Conservation (phyloP, 1,140 invertebrate species). For the Fopius arisanus region DNA sequence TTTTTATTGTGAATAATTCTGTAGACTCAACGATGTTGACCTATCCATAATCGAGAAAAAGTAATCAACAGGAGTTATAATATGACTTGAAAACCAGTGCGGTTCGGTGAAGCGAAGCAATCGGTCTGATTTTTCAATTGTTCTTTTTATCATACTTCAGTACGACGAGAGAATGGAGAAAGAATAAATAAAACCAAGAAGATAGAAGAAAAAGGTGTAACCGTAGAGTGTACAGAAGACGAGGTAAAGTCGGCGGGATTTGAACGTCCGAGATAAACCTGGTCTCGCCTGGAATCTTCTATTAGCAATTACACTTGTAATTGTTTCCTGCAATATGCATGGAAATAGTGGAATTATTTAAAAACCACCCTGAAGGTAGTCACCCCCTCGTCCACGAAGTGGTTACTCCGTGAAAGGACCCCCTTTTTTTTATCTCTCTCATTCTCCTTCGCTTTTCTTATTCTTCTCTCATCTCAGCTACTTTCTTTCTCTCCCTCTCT, state of each 20-base stretch:
- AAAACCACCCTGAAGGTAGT: slow-evolving; percentile 55
- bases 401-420: slow-evolving; percentile 30
- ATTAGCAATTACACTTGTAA: slow-evolving; percentile 67
- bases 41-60: not conserved
- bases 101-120: not conserved
- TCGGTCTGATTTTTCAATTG: not conserved
- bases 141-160: not conserved
- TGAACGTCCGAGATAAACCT: slow-evolving; percentile 58
- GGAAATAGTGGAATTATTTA: slow-evolving; percentile 66
- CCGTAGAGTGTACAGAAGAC: slow-evolving; percentile 22
- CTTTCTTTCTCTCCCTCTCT: not conserved
- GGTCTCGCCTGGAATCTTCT: slow-evolving; percentile 64
- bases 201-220: not conserved
- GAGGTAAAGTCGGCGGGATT: slow-evolving; percentile 27
- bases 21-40: not conserved
- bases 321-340: slow-evolving; percentile 67
- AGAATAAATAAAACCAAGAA: not conserved
- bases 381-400: slow-evolving; percentile 35
- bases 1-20: not conserved
- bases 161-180: not conserved
- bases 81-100: not conserved
- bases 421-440: slow-evolving; percentile 36
- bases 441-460: slow-evolving; percentile 36
- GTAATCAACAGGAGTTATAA: not conserved
- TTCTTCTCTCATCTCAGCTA: slow-evolving; percentile 18